Evolutionary conservation across 1,140 invertebrate species (phyloP).

Genomic region (Glossosoma conforme): DNA sequence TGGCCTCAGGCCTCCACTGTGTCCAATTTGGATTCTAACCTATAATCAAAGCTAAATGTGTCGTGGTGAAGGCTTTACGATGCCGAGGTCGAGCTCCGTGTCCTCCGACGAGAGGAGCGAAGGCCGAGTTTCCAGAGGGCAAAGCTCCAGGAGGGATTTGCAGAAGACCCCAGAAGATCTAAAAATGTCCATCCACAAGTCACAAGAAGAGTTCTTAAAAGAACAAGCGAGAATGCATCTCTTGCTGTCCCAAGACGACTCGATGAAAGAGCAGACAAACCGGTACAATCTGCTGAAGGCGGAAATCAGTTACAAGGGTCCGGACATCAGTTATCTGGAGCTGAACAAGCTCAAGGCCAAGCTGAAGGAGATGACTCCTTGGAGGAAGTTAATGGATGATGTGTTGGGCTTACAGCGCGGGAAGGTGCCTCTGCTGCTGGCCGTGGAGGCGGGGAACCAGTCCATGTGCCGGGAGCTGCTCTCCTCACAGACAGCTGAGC

Average conservation of each 20-base stretch:
- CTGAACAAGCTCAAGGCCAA: conserved; percentile 52
- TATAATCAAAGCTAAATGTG: too few relatives aligned
- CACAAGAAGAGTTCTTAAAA: too few relatives aligned
- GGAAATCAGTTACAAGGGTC: conserved; percentile 42
- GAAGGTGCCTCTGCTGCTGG: conserved; percentile 87
- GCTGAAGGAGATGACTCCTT: conserved; percentile 41
- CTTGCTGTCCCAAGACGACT: too few relatives aligned
- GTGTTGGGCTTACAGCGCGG: conserved; percentile 68
- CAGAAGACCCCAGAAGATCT: too few relatives aligned
- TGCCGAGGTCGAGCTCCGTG: conserved; percentile 9
- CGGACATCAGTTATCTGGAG: conserved; percentile 50
- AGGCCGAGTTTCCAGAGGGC: conserved; percentile 5
- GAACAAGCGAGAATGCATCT: too few relatives aligned
- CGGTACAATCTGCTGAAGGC: conserved; percentile 30
- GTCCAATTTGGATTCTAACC: too few relatives aligned
- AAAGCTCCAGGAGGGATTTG: not conserved
- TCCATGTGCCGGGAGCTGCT: conserved; percentile 89
- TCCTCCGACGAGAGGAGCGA: conserved; percentile 20
- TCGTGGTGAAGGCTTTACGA: too few relatives aligned
- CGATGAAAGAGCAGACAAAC: not conserved
- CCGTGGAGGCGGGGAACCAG: conserved; percentile 89
- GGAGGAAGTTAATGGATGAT: conserved; percentile 51
- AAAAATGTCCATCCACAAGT: too few relatives aligned
- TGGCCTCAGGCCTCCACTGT: too few relatives aligned
- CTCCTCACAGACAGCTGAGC: conserved; percentile 73